Percentiles rank a stretch among this genome's conserved stretches.
Evolutionary conservation across 2,113 vertebrate genomes (phyloP).

Genomic region (Rhodinocichla rosea): DNA sequence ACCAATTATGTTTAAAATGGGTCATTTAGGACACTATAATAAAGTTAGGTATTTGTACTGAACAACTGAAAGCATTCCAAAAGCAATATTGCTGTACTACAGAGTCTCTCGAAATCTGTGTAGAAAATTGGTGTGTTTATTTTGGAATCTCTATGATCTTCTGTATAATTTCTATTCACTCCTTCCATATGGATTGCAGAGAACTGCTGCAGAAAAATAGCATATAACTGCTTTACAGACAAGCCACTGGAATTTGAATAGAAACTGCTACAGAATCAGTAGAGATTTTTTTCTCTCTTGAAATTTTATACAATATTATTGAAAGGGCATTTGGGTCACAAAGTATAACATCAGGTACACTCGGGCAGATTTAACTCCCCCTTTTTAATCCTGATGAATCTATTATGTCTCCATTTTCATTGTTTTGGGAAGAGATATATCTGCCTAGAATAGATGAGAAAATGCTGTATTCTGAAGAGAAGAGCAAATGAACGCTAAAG

Average conservation of each 20-base stretch:
- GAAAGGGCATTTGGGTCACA: not conserved
- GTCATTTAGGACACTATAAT: not conserved
- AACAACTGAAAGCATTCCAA: not conserved
- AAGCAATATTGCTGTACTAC: not conserved
- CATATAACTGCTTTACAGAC: not conserved
- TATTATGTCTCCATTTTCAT: not conserved
- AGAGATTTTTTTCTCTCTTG: slow-evolving; percentile 12
- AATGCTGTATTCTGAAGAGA: not conserved
- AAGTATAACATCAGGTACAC: not conserved
- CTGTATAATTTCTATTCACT: slow-evolving; percentile 14
- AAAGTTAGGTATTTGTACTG: not conserved
- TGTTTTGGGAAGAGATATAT: not conserved
- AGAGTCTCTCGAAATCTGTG: slow-evolving; percentile 3
- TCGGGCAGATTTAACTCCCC: not conserved
- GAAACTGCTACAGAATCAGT: not conserved
- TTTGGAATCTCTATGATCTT: slow-evolving; percentile 28
- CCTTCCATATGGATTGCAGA: not conserved
- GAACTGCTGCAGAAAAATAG: slow-evolving; percentile 28
- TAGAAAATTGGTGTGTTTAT: slow-evolving; percentile 26
- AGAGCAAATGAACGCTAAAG: not conserved
- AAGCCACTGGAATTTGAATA: slow-evolving; percentile 25
- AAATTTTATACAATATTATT: not conserved
- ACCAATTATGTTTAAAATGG: not conserved
- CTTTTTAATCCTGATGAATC: not conserved
- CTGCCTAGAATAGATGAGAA: not conserved